Evolutionary conservation across 2,797 vertebrate genomes (phyloP).

Genomic region (Pristis pectinata): DNA sequence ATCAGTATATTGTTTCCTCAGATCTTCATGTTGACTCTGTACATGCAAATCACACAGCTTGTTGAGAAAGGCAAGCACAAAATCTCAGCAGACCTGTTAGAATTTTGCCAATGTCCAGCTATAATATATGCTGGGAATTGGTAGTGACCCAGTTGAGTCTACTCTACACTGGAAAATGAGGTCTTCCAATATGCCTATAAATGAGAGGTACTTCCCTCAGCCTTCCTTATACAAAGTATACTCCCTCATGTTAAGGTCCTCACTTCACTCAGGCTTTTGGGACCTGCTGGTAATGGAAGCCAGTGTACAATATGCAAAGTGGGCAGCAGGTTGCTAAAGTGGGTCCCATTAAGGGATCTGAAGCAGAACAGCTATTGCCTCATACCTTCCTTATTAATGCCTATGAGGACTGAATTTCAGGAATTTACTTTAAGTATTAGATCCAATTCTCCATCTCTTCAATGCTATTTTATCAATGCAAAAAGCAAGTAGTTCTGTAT

Average conservation of each 20-base stretch:
- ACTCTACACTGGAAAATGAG: background rate
- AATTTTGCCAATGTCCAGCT: background rate
- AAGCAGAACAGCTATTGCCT: background rate
- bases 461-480: background rate
- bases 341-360: background rate
- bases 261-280: background rate
- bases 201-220: background rate
- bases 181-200: background rate
- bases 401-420: background rate
- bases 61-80: background rate
- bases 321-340: background rate
- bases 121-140: background rate
- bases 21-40: slow-evolving; percentile 89
- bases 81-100: background rate
- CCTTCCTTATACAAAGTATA: background rate
- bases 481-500: background rate
- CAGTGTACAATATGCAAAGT: background rate
- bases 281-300: background rate
- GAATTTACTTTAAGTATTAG: background rate
- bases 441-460: background rate
- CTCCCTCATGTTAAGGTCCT: background rate
- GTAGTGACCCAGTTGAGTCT: background rate
- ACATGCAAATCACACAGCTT: slow-evolving; percentile 39
- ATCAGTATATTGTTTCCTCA: slow-evolving; percentile 83
- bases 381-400: background rate